Conservation (phyloP, 2,888 invertebrate genomes). For the Blastobasis lacticolella region DNA sequence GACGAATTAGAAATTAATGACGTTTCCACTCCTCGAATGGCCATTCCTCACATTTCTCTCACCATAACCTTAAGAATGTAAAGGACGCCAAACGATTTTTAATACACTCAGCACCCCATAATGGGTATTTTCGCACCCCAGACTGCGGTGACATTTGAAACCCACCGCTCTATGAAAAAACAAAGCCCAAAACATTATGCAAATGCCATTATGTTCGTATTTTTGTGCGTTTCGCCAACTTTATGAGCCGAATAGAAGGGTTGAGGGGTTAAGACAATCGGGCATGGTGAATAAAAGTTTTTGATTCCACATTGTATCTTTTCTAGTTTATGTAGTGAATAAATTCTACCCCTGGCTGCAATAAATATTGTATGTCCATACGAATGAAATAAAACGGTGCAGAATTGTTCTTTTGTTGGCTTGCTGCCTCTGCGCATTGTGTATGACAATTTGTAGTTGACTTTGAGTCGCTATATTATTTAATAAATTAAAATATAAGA, state of each 20-base stretch:
- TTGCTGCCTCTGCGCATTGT: slow-evolving; percentile 1
- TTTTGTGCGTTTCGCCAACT: slow-evolving; percentile 67
- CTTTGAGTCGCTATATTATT: no score
- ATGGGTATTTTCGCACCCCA: slow-evolving; percentile 67
- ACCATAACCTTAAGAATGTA: slow-evolving; percentile 49
- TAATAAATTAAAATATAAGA: no score
- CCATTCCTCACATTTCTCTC: no score
- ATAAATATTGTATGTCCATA: slow-evolving; percentile 16
- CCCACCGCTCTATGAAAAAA: slow-evolving; percentile 67
- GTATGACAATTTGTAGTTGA: neutral
- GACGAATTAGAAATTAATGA: neutral
- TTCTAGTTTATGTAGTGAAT: slow-evolving; percentile 40
- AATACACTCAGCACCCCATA: slow-evolving; percentile 66
- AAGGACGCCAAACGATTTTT: slow-evolving; percentile 67
- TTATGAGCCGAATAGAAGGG: slow-evolving; percentile 69
- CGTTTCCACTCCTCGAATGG: slow-evolving; percentile 5
- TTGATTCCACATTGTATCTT: slow-evolving; percentile 47
- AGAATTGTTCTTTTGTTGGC: slow-evolving; percentile 13
- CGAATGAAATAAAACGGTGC: slow-evolving; percentile 17
- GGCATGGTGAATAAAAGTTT: slow-evolving; percentile 46
- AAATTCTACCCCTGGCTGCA: slow-evolving; percentile 22
- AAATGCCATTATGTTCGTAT: slow-evolving; percentile 71
- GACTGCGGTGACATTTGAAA: slow-evolving; percentile 71
- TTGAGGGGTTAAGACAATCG: slow-evolving; percentile 65
- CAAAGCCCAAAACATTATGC: slow-evolving; percentile 70